Evolutionary conservation across 2,113 vertebrate genomes (phyloP).

Genomic region (Alligator sinensis): DNA sequence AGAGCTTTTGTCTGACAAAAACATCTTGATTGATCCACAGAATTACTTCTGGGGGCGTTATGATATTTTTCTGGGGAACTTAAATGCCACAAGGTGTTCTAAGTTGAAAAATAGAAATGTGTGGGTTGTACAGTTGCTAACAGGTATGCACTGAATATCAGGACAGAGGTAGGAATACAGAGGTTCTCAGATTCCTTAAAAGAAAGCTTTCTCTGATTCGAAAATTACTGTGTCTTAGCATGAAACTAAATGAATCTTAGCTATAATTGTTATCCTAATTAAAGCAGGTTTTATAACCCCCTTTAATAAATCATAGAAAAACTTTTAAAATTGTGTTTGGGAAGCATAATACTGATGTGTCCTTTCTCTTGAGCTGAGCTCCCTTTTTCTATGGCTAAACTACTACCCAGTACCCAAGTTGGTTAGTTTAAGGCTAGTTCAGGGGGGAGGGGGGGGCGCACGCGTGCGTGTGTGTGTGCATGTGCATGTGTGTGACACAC

Average conservation of each 20-base stretch:
- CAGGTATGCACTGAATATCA: slow-evolving; percentile 54
- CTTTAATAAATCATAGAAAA: background rate
- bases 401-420: too few species aligned
- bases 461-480: too few species aligned
- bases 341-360: fast-evolving
- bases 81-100: slow-evolving; percentile 71
- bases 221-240: slow-evolving; percentile 34
- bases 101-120: slow-evolving; percentile 64
- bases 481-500: too few species aligned
- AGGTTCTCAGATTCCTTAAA: slow-evolving; percentile 48
- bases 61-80: slow-evolving; percentile 60
- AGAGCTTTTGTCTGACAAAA: slow-evolving; percentile 59
- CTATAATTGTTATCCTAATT: slow-evolving; percentile 15
- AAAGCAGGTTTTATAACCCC: slow-evolving; percentile 7
- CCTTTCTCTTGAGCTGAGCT: background rate
- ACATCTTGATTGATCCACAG: slow-evolving; percentile 54
- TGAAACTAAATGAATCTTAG: background rate
- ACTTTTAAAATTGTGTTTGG: background rate
- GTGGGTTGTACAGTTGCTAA: slow-evolving; percentile 69
- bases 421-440: too few species aligned
- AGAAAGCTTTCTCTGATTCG: slow-evolving; percentile 50
- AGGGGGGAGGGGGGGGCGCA: too few species aligned
- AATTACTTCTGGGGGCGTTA: slow-evolving; percentile 57
- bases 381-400: too few species aligned
- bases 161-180: slow-evolving; percentile 52